Conservation (phyloP, 2,888 invertebrate species). For the Drosophila austrosaltans region DNA sequence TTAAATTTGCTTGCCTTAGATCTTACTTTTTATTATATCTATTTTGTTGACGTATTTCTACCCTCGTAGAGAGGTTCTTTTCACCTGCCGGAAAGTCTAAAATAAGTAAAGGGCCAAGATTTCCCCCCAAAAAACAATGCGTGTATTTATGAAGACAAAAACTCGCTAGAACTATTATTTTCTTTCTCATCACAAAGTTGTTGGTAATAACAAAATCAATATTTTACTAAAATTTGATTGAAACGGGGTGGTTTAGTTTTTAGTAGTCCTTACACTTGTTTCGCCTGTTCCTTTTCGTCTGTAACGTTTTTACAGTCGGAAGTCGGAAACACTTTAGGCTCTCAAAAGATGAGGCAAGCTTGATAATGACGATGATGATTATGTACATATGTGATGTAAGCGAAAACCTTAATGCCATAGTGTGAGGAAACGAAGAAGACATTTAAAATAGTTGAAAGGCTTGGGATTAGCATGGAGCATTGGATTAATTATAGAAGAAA, state of each 20-base stretch:
- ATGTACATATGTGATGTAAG: constrained; percentile 5
- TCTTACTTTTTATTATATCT: constrained; percentile 4
- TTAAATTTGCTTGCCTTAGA: not conserved
- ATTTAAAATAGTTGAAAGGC: not conserved
- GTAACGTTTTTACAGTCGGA: constrained; percentile 44
- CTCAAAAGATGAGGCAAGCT: constrained; percentile 58
- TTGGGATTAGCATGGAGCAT: not conserved
- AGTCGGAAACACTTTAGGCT: constrained; percentile 67
- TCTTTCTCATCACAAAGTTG: constrained; percentile 35
- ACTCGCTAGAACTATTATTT: constrained; percentile 27
- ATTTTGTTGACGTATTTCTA: constrained; percentile 13
- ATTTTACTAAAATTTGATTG: not conserved
- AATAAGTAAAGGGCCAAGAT: constrained; percentile 38
- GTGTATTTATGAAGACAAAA: constrained; percentile 27
- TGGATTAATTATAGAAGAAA: not conserved
- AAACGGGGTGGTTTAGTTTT: constrained; percentile 1
- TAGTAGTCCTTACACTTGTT: constrained; percentile 13
- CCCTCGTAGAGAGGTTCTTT: constrained; percentile 16
- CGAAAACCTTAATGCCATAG: not conserved
- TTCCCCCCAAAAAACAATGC: no score
- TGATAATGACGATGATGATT: constrained; percentile 27
- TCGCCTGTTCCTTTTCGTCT: constrained; percentile 10
- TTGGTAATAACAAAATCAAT: constrained; percentile 39
- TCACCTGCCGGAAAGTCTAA: constrained; percentile 14
- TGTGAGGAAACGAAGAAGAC: not conserved